Evolutionary conservation across 53 echinoderm and acorn worm genomes (phyloP).

Genomic region (Echinometra lucunter): DNA sequence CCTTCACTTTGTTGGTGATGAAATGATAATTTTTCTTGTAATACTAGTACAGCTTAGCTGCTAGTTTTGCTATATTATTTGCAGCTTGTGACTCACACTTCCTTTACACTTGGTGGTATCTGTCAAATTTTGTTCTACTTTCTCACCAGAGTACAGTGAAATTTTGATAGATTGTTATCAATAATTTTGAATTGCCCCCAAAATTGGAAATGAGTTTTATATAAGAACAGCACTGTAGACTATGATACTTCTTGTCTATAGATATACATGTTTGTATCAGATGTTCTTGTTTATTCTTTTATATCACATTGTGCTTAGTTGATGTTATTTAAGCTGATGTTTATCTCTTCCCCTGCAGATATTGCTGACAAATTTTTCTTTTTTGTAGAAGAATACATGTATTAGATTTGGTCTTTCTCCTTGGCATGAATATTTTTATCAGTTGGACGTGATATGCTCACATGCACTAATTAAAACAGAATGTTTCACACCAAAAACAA

Average conservation of each 20-base stretch:
- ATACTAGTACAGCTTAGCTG: not conserved
- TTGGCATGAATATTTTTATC: constrained; percentile 1
- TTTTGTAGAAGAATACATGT: not conserved
- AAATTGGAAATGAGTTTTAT: not conserved
- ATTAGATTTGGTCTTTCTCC: not conserved
- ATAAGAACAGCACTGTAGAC: not conserved
- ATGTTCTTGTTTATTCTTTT: not conserved
- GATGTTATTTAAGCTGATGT: not conserved
- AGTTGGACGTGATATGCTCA: not conserved
- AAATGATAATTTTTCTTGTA: not conserved
- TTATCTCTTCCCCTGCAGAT: not conserved
- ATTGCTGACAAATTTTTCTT: not conserved
- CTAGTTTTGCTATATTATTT: not conserved
- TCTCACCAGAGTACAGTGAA: not conserved
- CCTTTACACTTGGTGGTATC: not conserved
- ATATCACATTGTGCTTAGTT: not conserved
- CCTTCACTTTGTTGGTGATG: not conserved
- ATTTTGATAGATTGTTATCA: not conserved
- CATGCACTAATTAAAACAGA: not conserved
- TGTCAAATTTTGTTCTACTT: not conserved
- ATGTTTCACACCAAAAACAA: not conserved
- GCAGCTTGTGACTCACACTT: not conserved
- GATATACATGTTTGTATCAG: not conserved
- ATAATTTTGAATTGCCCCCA: not conserved
- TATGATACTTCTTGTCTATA: not conserved